phyloP scores from a whole-genome alignment of 2,888 invertebrate genomes.

The Sepioteuthis lessoniana region DNA sequence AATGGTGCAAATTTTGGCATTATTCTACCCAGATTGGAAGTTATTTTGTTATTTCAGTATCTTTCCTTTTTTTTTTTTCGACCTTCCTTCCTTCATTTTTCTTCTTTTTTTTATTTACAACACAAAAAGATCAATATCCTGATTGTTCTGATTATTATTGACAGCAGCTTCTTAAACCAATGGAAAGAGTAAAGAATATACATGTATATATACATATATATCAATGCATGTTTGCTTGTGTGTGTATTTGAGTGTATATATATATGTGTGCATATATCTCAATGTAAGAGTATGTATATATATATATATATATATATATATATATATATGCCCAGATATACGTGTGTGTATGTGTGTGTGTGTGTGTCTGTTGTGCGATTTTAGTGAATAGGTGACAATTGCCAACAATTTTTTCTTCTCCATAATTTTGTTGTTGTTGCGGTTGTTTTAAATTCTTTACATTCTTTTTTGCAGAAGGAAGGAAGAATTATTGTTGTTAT shows the following conservation, averaged over 20 bases:
- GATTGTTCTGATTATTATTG: neutral
- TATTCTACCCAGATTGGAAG: neutral
- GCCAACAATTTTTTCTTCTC: neutral
- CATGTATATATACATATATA: too few species aligned
- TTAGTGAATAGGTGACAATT: too few species aligned
- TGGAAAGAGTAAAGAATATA: too few species aligned
- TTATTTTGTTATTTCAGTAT: neutral
- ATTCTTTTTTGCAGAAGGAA: neutral
- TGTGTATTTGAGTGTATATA: too few species aligned
- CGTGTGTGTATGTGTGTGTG: too few species aligned
- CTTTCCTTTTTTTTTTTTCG: neutral
- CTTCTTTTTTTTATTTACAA: neutral
- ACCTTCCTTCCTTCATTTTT: neutral
- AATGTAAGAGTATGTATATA: too few species aligned
- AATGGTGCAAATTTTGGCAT: neutral
- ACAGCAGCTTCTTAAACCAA: neutral
- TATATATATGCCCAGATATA: too few species aligned
- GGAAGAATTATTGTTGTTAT: neutral
- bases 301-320: too few species aligned
- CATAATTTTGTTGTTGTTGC: neutral
- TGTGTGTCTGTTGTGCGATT: too few species aligned
- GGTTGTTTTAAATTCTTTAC: neutral
- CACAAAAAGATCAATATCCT: neutral
- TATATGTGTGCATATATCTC: too few species aligned
- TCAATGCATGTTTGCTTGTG: too few species aligned